Percentiles rank a stretch among this genome's conserved stretches.
These are phyloP conservation scores for Dynastes grantii DNA, from an alignment of 2,888 invertebrate species.

Conservation along the genomic window DNA sequence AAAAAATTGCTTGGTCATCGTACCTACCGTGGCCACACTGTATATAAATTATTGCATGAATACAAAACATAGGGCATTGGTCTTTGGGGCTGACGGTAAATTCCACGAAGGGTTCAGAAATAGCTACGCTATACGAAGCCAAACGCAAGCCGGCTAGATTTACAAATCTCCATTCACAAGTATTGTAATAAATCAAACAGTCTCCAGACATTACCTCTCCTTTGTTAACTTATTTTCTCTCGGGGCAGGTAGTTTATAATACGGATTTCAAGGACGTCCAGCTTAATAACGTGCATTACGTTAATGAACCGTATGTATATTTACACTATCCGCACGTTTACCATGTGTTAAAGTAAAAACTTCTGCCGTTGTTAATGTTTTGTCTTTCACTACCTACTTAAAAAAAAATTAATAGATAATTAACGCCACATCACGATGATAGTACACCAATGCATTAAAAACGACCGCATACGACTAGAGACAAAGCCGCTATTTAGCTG, in stretches of 20 bases:
- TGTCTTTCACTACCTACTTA: no score
- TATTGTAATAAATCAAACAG: constrained; percentile 1
- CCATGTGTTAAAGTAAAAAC: no score
- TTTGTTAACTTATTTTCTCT: constrained; percentile 3
- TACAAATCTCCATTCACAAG: not conserved
- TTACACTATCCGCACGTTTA: not conserved
- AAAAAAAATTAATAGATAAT: no score
- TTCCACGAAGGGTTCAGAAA: no score
- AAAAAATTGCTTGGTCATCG: no score
- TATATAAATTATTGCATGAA: not conserved
- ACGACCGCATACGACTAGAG: no score
- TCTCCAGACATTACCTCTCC: constrained; percentile 12
- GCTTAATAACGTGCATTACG: not conserved
- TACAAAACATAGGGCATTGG: not conserved
- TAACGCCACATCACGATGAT: no score
- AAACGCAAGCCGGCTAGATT: constrained; percentile 2
- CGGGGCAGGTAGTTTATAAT: constrained; percentile 9
- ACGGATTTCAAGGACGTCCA: constrained; percentile 1
- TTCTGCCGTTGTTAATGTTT: no score
- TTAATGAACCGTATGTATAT: not conserved
- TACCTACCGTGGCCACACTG: no score
- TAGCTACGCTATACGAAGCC: not conserved
- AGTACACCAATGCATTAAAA: no score
- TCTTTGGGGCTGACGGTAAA: not conserved
- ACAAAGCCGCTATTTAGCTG: not conserved